Base-by-base conservation (phyloP, 2,113 vertebrate species). In the Glaucidium brasilianum region DNA sequence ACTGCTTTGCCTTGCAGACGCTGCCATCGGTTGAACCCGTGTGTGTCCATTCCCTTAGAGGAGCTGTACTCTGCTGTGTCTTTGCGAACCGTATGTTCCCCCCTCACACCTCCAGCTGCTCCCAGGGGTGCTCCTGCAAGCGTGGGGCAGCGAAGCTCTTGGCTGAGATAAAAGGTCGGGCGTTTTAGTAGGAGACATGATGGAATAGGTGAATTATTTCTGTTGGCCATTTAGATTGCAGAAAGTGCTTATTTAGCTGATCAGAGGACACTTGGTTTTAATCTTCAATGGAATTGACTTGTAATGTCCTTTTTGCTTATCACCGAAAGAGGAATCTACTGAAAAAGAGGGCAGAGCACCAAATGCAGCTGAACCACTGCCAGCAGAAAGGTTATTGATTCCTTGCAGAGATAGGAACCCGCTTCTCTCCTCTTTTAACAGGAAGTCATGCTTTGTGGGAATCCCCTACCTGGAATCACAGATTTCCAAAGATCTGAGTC, bases 381-480 rank as follows among this genome's bases (percentile, higher is more conserved):
- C 95, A 95, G 74, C 25, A 64, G 69, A 83, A 53, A 77, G 66
- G 52, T 59, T 94, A 95, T 96, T 63, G 76, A 94, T 93, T 88
- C 67, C 58, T 45, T 82, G 69, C 39, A 66, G 81, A 94, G 34
- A 34, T 32, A 7, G 52, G 50, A 39, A 80, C 32, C 49, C 87
- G 62, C 37, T 12, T 47, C 47, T 29, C 52, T 26, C 68, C 21
- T 69, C 20, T 69, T 47, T 29, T 34, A 76, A 73, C 30, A 82
- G 53, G 62, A 73, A 15, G 12, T 15, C 7, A 3, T 37, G 21
- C 27, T 75, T 88, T 55, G 15, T 73, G 58, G 77, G 84, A 85
- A 92, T 85, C 19, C 45, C 59, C 76, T 71, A 39, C 26, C 32
- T 71, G 67, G 37, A 74, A 59, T 56, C 16, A 29, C 1, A 1